phyloP scores from a whole-genome alignment of 2,113 vertebrate genomes.

The human region GRCh38 chr5:171581501-171582000 shows the following conservation, averaged over 20 bases:
- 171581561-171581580: too few species aligned
- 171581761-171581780: not conserved
- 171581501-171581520: too few species aligned
- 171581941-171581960: not conserved
- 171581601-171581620: too few species aligned
- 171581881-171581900: not conserved
- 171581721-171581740: not conserved
- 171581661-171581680: not conserved
- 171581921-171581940: conserved; percentile 56
- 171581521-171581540: too few species aligned
- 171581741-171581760: not conserved
- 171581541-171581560: too few species aligned
- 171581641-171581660: not conserved
- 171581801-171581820: not conserved
- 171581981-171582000: conserved; percentile 77
- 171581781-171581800: not conserved
- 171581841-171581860: not conserved
- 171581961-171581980: conserved; percentile 79
- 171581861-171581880: conserved; percentile 15
- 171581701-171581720: not conserved
- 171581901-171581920: conserved; percentile 43
- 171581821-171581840: not conserved
- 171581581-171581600: too few species aligned
- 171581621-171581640: not conserved
- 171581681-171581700: too few species aligned